Base-by-base conservation (phyloP, 2,113 vertebrate species). In the Empidonax traillii region DNA sequence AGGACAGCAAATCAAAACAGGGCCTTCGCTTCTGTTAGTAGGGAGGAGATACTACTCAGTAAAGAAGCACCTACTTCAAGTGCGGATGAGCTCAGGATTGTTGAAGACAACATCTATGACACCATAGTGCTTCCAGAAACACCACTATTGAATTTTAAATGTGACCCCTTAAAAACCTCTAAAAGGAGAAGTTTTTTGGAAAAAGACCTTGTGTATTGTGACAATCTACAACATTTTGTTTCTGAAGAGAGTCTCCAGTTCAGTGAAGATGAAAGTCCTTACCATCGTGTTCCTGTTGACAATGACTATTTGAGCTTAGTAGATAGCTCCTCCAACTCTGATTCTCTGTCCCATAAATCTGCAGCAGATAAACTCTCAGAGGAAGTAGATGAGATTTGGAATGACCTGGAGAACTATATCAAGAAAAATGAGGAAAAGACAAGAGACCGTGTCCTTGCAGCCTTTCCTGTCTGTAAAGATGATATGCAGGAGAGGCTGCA, bases 351-450 rank as follows among this genome's bases (percentile, higher is more conserved):
- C 0, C 98, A 98, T 52, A 98, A 98, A 28, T 97, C 98, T 55
- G 96, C 97, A 25, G 98, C 98, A 12, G 98, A 99, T 73, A 98
- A 98, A 79, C 98, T 99, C 96, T 99, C 99, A 0, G 99, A 99
- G 94, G 98, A 99, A 91, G 99, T 99, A 6, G 99, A 99, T 12
- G 99, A 99, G 96, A 99, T 99, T 96, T 99, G 99, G 99, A 99
- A 99, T 10, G 99, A 99, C 87, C 96, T 99, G 79, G 99, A 99
- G 97, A 99, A 99, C 94, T 99, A 99, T 97, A 99, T 99, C 95
- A 99, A 99, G 96, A 98, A 98, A 95, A 99, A 99, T 18, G 99
- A 99, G 92, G 98, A 98, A 89, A 99, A 99, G 97, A 99, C 99
- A 68, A 98, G 98, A 28, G 99, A 99, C 59, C 97, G 98, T 19